Conservation (phyloP, 2,888 invertebrate genomes). For the Cephus sareptanus region DNA sequence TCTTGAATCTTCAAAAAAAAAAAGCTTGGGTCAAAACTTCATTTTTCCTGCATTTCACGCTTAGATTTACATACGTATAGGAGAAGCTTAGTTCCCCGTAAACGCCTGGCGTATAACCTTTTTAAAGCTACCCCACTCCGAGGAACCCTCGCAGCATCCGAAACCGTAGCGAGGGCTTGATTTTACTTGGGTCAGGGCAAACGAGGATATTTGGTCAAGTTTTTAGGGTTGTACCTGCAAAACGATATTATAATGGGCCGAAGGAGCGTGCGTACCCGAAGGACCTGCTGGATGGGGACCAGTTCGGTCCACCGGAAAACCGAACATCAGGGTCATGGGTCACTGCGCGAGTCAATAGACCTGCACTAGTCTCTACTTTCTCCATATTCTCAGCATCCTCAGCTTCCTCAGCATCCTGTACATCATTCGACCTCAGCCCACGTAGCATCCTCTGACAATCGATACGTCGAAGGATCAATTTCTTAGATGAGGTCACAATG, state of each 20-base stretch:
- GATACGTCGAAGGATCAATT: background rate
- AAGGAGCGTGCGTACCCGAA: constrained; percentile 18
- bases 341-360: constrained; percentile 54
- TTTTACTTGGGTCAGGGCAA: constrained; percentile 5
- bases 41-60: constrained; percentile 32
- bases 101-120: constrained; percentile 28
- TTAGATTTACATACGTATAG: constrained; percentile 35
- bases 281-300: constrained; percentile 59
- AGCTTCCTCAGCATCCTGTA: background rate
- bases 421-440: background rate
- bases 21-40: background rate
- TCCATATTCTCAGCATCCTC: background rate
- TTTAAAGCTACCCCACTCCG: constrained; percentile 14
- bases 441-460: background rate
- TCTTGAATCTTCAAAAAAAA: background rate
- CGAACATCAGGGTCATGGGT: constrained; percentile 44
- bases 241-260: constrained; percentile 52
- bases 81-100: constrained; percentile 30
- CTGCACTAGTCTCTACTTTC: constrained; percentile 17
- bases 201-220: constrained; percentile 25
- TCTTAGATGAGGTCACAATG: background rate
- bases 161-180: background rate
- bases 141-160: background rate
- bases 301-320: constrained; percentile 60
- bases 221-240: constrained; percentile 37